Conservation (phyloP, 1,140 invertebrate species). For the Atta cephalotes region DNA sequence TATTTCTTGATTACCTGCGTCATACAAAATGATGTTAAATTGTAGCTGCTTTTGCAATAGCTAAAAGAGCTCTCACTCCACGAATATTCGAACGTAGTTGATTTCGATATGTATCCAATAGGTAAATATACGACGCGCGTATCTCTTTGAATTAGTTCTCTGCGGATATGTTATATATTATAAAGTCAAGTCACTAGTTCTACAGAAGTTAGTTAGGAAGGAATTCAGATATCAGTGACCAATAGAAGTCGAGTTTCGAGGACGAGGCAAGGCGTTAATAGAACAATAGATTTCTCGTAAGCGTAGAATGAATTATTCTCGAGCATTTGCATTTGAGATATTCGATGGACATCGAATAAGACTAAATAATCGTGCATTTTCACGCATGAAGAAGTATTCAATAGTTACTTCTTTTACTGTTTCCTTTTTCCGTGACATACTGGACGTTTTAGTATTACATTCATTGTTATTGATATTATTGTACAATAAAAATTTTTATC, state of each 20-base stretch:
- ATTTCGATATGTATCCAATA: constrained; percentile 3
- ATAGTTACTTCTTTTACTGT: neutral
- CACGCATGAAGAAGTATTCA: neutral
- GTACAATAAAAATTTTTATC: neutral
- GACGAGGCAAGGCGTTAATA: constrained; percentile 46
- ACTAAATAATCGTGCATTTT: constrained; percentile 56
- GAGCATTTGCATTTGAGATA: constrained; percentile 68
- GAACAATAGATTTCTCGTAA: constrained; percentile 61
- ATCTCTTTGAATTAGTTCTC: constrained; percentile 21
- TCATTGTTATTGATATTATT: neutral
- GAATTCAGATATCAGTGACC: constrained; percentile 29
- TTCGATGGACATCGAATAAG: constrained; percentile 47
- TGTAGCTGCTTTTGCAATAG: neutral
- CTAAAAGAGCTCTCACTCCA: neutral
- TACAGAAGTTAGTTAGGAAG: constrained; percentile 40
- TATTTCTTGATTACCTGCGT: neutral
- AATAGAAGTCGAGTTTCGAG: constrained; percentile 15
- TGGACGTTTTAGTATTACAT: neutral
- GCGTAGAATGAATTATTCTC: constrained; percentile 42
- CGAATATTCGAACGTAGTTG: constrained; percentile 15
- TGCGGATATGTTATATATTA: neutral
- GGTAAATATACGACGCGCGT: neutral
- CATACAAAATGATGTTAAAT: neutral
- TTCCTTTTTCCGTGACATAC: too few relatives aligned
- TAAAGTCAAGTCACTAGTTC: constrained; percentile 5